Evolutionary conservation across 35 echinoderm and acorn worm genomes (phyloP).

Genomic region (Patiria miniata): DNA sequence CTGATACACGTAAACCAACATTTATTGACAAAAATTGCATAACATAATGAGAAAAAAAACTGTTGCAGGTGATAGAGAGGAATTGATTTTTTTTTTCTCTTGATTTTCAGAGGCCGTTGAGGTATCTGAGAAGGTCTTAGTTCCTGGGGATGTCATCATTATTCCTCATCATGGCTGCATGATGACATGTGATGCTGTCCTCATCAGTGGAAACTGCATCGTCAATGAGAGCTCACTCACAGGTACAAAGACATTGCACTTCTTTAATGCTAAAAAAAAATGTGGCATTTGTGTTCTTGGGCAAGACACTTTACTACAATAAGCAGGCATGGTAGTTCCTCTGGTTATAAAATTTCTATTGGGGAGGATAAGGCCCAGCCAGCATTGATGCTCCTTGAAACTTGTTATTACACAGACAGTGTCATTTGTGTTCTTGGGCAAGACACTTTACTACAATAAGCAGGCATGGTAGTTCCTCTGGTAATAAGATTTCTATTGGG

Average conservation of each 20-base stretch:
- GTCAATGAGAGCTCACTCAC: constrained; percentile 91
- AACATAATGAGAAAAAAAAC: too few relatives aligned
- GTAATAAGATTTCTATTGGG: too few relatives aligned
- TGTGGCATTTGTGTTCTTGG: neutral
- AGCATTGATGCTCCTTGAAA: neutral
- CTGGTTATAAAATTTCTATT: neutral
- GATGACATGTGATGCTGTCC: constrained; percentile 85
- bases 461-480: too few relatives aligned
- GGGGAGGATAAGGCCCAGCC: neutral
- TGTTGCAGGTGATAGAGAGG: neutral
- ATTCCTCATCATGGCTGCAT: constrained; percentile 66
- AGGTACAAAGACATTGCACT: constrained; percentile 40
- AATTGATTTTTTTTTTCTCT: neutral
- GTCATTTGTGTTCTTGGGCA: too few relatives aligned
- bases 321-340: too few relatives aligned
- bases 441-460: too few relatives aligned
- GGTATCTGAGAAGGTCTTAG: constrained; percentile 57
- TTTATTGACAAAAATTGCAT: too few relatives aligned
- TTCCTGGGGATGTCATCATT: constrained; percentile 84
- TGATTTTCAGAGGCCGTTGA: neutral
- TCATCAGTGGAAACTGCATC: constrained; percentile 79
- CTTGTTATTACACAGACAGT: neutral
- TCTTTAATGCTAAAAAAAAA: neutral
- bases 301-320: neutral
- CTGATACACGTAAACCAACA: too few relatives aligned